Base-by-base conservation (phyloP, 2,797 vertebrate genomes). In the Podarcis lilfordi region DNA sequence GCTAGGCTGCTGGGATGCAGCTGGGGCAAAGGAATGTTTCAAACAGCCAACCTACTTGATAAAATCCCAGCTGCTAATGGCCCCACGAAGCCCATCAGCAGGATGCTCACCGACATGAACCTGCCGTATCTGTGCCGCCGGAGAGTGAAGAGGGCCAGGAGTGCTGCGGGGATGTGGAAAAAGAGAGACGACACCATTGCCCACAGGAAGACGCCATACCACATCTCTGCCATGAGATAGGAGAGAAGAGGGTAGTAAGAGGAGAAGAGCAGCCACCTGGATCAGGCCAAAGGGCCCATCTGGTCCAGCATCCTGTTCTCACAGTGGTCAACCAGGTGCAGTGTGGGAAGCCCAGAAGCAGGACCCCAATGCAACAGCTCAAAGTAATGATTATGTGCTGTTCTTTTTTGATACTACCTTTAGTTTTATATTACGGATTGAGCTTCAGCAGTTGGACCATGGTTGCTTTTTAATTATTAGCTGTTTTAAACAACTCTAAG, bases 191-290 rank as follows among this genome's bases (percentile, higher is more conserved):
- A 99, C 81, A 99, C 98, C 1, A 98, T 96, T 0, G 98, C 98
- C 99, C 99, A 99, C 84, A 99, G 95, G 94, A 99, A 99, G 90
- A 99, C 98, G 0, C 98, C 98, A 19, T 99, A 99, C 99, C 99
- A 99, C 99, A 99, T 99, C 96, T 99, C 99, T 99, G 95, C 3
- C 69, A 90, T 76, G 92, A 3, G 23, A 66, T n/a, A 72, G 69
- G 23, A 69, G 35, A 76, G 15, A 59, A 40, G 27, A 55, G 15
- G 9, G 59, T 45, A 21, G 72, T 17, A 74, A 32, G 59, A 82
- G 55, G 11, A 55, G 32, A 35, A 21, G 61, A 35, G n/a, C 17
- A 64, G 10, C 61, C 61, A 64, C 1, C 21, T 64, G 19, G 61
- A 64, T 64, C 61, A 64, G 61, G 21, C 61, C 61, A 64, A 64